A percentile compares a stretch with the other conserved stretches of the same genome.
phyloP scores from a whole-genome alignment of 1,140 invertebrate species.

The Palaemon carinicauda region DNA sequence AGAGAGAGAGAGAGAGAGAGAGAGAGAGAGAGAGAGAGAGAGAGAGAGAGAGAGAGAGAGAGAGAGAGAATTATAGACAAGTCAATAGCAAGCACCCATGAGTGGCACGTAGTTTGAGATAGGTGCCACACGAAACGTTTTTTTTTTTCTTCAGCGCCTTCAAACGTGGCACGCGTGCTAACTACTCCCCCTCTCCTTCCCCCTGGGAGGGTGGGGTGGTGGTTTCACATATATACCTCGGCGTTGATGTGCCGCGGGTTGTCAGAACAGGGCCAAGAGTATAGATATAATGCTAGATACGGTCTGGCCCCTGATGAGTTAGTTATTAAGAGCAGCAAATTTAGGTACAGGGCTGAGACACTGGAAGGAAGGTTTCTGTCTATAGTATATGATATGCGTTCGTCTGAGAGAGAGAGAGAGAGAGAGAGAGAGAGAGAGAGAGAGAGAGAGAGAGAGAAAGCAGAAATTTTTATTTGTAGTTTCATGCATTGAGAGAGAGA shows the following conservation, averaged over 20 bases:
- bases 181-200: too few relatives aligned
- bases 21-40: not conserved
- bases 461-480: not conserved
- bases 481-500: not conserved
- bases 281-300: not conserved
- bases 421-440: not conserved
- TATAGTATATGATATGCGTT: too few relatives aligned
- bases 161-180: not conserved
- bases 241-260: not conserved
- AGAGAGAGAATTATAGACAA: too few relatives aligned
- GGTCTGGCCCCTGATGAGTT: not conserved
- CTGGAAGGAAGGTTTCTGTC: too few relatives aligned
- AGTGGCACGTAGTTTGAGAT: not conserved
- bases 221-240: not conserved
- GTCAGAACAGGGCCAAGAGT: not conserved
- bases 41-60: not conserved
- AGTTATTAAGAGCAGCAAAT: not conserved
- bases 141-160: not conserved
- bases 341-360: too few relatives aligned
- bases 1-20: not conserved
- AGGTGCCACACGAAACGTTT: not conserved
- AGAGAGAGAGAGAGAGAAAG: not conserved
- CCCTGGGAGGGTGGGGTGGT: too few relatives aligned
- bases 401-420: not conserved
- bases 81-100: not conserved